Evolutionary conservation across 2,113 vertebrate species (phyloP), one percentile per base, ranked within the genome.

Genomic region (Oreochromis spilurus): DNA sequence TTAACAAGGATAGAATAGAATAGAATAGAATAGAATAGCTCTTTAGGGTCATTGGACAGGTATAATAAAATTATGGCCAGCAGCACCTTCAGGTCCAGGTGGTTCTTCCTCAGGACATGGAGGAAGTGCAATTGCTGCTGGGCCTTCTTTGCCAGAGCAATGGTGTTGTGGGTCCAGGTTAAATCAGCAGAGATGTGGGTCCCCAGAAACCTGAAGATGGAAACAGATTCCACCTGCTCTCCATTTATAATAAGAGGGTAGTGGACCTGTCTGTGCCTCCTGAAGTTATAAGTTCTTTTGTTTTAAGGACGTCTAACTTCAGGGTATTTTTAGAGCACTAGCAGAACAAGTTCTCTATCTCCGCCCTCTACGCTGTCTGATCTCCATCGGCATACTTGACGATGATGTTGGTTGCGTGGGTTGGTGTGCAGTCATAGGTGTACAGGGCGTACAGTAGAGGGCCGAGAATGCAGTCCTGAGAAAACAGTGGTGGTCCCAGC

Each of bases 301-400:
- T 62, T 62, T 36, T 11, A 6, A 34, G 31, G 17, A 62, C 5
- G 0, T 62, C 29, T 24, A 57, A 16, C 24, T 29, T 58, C 55
- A 29, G 55, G 24, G 26, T 58, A 0, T 29, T 16, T 29, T 58
- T 2, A 0, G 7, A 29, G 55, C 13, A 58, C 13, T 9, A 29
- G 55, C 7, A 1, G 0, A 62, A 19, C 31, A 62, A 62, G 31
- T 62, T 62, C 34, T n/a, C 58, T 62, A 36, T 11, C 31, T 62
- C 17, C 17, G 0, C 31, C 58, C 58, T 62, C 58, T 11, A 0
- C 0, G 1, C 58, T 62, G 58, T 62, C 17, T 1, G 16, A 36
- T n/a, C 31, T 62, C 31, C 58, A 62, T 0, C 9, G 1, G 31
- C 17, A 62, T 62, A 62, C 58, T 36, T 62, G 31, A n/a, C 4